Base-by-base conservation (phyloP, 2,888 invertebrate species). In the Ferdinandea cuprea region DNA sequence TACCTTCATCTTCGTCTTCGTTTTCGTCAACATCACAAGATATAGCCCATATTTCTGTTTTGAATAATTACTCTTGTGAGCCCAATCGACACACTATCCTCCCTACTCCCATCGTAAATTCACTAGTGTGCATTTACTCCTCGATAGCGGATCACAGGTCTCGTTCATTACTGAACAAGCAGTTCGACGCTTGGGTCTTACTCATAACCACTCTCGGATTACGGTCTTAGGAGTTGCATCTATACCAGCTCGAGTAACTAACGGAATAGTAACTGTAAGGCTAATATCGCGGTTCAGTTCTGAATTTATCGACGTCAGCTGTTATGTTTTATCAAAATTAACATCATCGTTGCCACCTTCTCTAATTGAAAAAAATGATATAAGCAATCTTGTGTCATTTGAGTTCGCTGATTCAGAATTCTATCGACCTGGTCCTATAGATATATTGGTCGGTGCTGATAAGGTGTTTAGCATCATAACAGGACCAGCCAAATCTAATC, bases 171-270 rank as follows among this genome's bases (percentile, higher is more conserved):
- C 74, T 25, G 5, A 69, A 63, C 44, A 46, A 42, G 11, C 77
- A 61, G 17, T 65, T 66, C 17, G 61, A 77, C 44, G 59, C 54
- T 8, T 83, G 54, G 65, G 76, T 52, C n/a, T 48, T 48, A n/a
- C n/a, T 9, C 35, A 25, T 11, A 65, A 1, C 8, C 15, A 42
- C n/a, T 42, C 17, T 15, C 17, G 40, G 13, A 15, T 42, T 42
- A 11, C 15, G 1, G 15, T 42, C 7, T 8, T 17, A 8, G 40
- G 15, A 2, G 17, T 42, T 3, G 17, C 15, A 3, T 42, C 40
- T 15, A n/a, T 13, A 2, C 13, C 40, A 40, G 40, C 40, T 7
- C 13, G 40, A 1, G 40, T 13, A 13, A 40, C n/a, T 15, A 40
- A 40, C 13, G 35, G 40, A 40, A 7, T 40, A 40, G 40, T 40